Evolutionary conservation across 2,888 invertebrate genomes (phyloP), one percentile per base, ranked within the genome.

Genomic region (Dicycla oo): DNA sequence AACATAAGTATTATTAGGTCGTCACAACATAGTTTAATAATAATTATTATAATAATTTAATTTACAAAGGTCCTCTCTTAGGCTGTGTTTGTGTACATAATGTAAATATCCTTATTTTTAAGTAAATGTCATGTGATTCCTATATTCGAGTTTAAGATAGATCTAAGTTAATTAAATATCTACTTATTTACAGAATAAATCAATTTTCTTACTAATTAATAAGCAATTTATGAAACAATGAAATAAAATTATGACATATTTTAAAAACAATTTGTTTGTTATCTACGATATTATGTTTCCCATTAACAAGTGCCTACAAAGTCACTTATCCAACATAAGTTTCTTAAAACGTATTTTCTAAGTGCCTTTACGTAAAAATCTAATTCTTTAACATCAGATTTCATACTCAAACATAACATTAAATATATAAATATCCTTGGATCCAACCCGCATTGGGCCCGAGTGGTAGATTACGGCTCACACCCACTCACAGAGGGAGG

Each of bases 11-110:
- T 81, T 76, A 78, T 78, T 86, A 91, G 26, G 90, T 92, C 91
- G 93, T 92, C 94, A 92, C 92, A 92, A 91, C 84, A 86, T 91
- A 86, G 70, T 86, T 61, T 23, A 43, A 34, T 57, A 62, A 53
- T 61, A 20, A 72, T 45, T 64, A 54, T 49, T 51, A 77, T 87
- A 75, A 74, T 78, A 74, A 74, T 77, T 77, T 58, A 85, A 80
- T 89, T 91, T 90, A 90, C 88, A 91, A 94, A 92, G 92, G 92
- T 94, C 91, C 91, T 88, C 91, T 88, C 73, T 89, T 89, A 93
- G 93, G 92, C 93, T 94, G 93, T 94, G 92, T 92, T 86, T 82
- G 69, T 92, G 93, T 95, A 95, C 92, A 94, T 94, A 92, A 92
- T 94, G 93, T 93, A 92, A 92, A 93, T 93, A 89, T 90, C 88